phyloP scores from a whole-genome alignment of 2,888 invertebrate genomes.

The Alsophila aescularia region DNA sequence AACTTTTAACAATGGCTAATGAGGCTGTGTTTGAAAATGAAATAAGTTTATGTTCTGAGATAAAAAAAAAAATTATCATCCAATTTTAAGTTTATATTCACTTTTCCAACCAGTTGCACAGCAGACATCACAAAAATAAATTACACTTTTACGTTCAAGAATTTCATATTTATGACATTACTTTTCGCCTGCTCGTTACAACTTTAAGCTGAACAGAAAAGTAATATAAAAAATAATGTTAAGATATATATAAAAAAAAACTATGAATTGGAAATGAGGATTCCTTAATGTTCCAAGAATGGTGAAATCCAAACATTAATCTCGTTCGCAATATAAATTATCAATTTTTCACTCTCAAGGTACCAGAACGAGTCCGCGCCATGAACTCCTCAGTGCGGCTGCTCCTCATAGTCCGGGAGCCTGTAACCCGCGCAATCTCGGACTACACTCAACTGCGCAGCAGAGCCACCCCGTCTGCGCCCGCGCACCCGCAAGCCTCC shows the following conservation, averaged over 20 bases:
- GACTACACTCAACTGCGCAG: constrained; percentile 97
- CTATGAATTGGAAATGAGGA: too few species aligned
- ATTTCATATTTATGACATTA: not conserved
- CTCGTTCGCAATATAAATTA: too few species aligned
- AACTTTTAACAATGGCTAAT: constrained; percentile 23
- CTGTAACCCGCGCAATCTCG: constrained; percentile 97
- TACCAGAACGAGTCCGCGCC: constrained; percentile 95
- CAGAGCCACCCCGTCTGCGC: constrained; percentile 90
- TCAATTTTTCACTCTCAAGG: constrained; percentile 74
- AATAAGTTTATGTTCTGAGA: not conserved
- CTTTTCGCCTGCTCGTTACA: not conserved
- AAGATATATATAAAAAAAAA: too few species aligned
- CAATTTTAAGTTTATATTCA: not conserved
- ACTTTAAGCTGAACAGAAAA: not conserved
- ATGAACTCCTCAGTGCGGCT: constrained; percentile 97
- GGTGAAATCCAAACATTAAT: too few species aligned
- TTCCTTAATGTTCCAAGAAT: too few species aligned
- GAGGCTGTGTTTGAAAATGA: not conserved
- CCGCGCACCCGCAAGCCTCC: constrained; percentile 72
- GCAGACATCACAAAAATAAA: not conserved
- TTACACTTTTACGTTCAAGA: not conserved
- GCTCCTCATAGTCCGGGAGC: constrained; percentile 97
- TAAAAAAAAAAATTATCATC: not conserved
- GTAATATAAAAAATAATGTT: too few species aligned
- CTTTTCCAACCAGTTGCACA: not conserved